Evolutionary conservation across 2,797 vertebrate genomes (phyloP).

Genomic region (Halcyon chelicuti): DNA sequence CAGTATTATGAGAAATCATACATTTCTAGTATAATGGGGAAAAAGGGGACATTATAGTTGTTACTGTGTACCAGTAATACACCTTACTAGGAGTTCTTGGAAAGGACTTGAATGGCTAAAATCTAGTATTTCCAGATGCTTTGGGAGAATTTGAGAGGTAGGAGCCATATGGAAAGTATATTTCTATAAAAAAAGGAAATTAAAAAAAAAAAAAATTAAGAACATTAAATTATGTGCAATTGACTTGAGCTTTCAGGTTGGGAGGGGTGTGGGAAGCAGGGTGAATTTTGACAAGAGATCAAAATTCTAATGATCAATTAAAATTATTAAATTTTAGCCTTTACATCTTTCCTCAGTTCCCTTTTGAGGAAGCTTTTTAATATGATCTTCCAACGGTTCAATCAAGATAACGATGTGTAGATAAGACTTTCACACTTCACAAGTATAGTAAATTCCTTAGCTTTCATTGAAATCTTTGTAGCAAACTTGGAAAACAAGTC

Average conservation of each 20-base stretch:
- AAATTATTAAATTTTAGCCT: not conserved
- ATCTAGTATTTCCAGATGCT: not conserved
- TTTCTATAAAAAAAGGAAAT: not conserved
- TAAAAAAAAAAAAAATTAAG: not conserved
- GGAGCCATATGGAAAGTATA: not conserved
- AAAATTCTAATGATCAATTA: not conserved
- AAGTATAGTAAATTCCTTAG: not conserved
- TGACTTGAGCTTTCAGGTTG: not conserved
- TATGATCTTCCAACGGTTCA: not conserved
- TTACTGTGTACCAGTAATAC: not conserved
- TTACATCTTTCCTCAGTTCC: not conserved
- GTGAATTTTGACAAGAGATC: not conserved
- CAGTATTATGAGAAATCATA: not conserved
- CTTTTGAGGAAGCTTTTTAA: not conserved
- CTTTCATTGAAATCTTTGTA: not conserved
- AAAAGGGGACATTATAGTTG: not conserved
- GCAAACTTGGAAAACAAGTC: not conserved
- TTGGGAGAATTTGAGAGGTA: not conserved
- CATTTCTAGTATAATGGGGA: not conserved
- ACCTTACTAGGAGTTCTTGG: not conserved
- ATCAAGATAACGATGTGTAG: not conserved
- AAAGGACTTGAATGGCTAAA: not conserved
- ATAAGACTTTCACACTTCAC: not conserved
- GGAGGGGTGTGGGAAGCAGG: no score
- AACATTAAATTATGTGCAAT: not conserved